A percentile compares a stretch with the other conserved stretches of the same genome.
Evolutionary conservation across 2,113 vertebrate genomes (phyloP).

Genomic region (Bubo blakistoni): DNA sequence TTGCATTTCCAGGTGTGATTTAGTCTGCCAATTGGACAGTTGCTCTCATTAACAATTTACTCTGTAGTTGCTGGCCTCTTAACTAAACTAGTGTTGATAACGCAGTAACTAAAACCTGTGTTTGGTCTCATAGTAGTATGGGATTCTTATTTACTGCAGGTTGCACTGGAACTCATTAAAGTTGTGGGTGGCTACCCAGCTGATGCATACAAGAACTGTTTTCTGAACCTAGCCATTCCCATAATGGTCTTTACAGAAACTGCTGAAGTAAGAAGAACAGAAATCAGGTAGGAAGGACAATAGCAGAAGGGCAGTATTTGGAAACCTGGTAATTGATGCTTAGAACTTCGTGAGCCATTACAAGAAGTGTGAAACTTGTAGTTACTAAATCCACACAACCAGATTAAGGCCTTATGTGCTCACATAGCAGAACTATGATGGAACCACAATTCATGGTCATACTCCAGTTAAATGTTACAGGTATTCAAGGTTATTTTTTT

Average conservation of each 20-base stretch:
- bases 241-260: conserved; percentile 92
- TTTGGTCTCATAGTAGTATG: background rate
- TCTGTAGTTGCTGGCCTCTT: background rate
- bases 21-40: background rate
- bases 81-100: background rate
- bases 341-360: background rate
- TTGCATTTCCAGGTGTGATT: background rate
- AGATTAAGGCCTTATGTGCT: background rate
- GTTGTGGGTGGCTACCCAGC: conserved; percentile 84
- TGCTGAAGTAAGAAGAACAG: conserved; percentile 85
- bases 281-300: conserved; percentile 82
- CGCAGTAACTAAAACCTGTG: background rate
- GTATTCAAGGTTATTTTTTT: background rate
- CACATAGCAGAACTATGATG: background rate
- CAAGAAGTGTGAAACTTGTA: background rate
- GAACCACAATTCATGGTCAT: background rate
- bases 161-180: conserved; percentile 93
- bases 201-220: conserved; percentile 94
- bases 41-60: background rate
- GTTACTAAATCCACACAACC: background rate
- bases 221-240: conserved; percentile 96
- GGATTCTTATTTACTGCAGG: conserved; percentile 71
- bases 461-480: background rate
- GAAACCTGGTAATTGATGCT: background rate
- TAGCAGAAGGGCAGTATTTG: background rate